A percentile compares a stretch with the other conserved stretches of the same genome.
phyloP scores from a whole-genome alignment of 2,113 vertebrate genomes.

The Puntigrus tetrazona region DNA sequence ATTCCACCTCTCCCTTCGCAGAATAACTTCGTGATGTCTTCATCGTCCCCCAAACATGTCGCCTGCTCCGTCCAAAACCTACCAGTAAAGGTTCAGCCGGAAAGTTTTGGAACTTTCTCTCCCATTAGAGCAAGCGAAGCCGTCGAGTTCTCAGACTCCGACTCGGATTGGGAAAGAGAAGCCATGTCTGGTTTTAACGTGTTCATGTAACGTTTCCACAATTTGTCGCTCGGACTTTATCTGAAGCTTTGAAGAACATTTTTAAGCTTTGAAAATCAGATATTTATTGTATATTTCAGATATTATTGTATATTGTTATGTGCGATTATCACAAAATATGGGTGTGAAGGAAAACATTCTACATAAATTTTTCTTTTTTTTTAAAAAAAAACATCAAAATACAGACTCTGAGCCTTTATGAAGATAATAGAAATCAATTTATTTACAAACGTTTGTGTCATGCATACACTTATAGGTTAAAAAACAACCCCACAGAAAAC shows the following conservation, averaged over 20 bases:
- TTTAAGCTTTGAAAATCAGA: slow-evolving; percentile 7
- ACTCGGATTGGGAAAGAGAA: slow-evolving; percentile 83
- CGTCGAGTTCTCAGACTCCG: slow-evolving; percentile 75
- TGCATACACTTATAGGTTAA: slow-evolving; percentile 71
- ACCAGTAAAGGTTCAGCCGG: slow-evolving; percentile 24
- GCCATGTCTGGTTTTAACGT: slow-evolving; percentile 71
- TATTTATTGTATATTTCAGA: slow-evolving; percentile 59
- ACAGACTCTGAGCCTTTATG: slow-evolving; percentile 17
- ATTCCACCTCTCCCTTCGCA: slow-evolving; percentile 75
- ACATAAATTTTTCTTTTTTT: too few relatives aligned
- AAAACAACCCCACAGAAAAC: slow-evolving; percentile 42
- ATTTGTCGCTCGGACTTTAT: not conserved
- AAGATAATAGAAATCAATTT: slow-evolving; percentile 51
- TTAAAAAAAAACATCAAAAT: slow-evolving; percentile 12
- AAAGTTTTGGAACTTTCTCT: slow-evolving; percentile 70
- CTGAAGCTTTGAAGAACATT: slow-evolving; percentile 20
- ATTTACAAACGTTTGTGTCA: slow-evolving; percentile 67
- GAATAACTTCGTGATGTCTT: slow-evolving; percentile 60
- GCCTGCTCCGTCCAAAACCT: slow-evolving; percentile 59
- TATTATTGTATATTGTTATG: slow-evolving; percentile 45
- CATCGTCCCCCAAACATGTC: slow-evolving; percentile 58
- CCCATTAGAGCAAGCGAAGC: slow-evolving; percentile 69
- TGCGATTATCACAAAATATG: not conserved
- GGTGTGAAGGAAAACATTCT: not conserved
- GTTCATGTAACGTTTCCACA: slow-evolving; percentile 57